A percentile compares a stretch with the other conserved stretches of the same genome.
phyloP scores from a whole-genome alignment of 2,113 vertebrate species.

The Clarias macrocephalus region DNA sequence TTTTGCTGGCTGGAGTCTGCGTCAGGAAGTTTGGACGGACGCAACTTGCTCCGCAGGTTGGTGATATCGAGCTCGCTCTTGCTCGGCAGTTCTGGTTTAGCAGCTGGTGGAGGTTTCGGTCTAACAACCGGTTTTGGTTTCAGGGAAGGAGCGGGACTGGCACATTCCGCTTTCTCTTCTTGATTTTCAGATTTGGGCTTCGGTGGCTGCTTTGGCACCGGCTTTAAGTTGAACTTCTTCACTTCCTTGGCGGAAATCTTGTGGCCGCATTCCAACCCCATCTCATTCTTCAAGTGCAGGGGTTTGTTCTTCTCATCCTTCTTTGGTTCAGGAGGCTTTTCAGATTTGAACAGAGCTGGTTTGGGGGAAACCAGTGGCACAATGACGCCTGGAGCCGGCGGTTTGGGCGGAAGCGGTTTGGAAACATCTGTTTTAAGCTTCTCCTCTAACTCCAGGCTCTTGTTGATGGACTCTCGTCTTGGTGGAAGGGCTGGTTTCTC shows the following conservation, averaged over 20 bases:
- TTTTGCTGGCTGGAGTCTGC: constrained; percentile 61
- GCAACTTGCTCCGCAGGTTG: constrained; percentile 90
- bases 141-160: constrained; percentile 73
- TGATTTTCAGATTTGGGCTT: constrained; percentile 80
- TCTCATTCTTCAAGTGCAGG: constrained; percentile 88
- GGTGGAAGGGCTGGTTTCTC: constrained; percentile 94
- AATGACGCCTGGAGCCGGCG: constrained; percentile 78
- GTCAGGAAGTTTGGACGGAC: constrained; percentile 84
- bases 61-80: constrained; percentile 89
- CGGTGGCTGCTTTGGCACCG: constrained; percentile 83
- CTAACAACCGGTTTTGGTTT: constrained; percentile 87
- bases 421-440: constrained; percentile 75
- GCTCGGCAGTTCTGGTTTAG: constrained; percentile 76
- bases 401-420: constrained; percentile 83
- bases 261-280: constrained; percentile 95
- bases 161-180: constrained; percentile 81
- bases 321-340: constrained; percentile 80
- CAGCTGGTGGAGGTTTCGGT: constrained; percentile 83
- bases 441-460: constrained; percentile 85
- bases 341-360: constrained; percentile 70
- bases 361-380: constrained; percentile 82
- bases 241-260: constrained; percentile 92
- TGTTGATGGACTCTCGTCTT: constrained; percentile 91
- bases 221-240: constrained; percentile 92
- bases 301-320: constrained; percentile 90